Evolutionary conservation across 2,888 invertebrate genomes (phyloP).

Genomic region (Pteria penguin): DNA sequence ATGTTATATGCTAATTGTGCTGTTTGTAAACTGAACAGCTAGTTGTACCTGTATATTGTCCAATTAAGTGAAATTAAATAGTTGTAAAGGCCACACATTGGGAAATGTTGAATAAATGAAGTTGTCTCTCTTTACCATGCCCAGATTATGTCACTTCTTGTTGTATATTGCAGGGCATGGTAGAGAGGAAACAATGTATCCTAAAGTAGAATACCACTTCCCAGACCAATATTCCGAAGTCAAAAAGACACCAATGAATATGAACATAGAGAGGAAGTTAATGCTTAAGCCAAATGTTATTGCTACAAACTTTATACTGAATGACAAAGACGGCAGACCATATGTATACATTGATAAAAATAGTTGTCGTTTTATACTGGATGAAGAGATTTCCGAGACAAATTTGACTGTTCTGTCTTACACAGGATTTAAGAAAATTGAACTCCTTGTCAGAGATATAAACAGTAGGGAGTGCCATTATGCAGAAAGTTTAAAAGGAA

Average conservation of each 20-base stretch:
- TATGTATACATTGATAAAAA: not conserved
- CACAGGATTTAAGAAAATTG: not conserved
- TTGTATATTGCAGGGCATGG: slow-evolving; percentile 31
- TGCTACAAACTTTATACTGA: not conserved
- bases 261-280: no score
- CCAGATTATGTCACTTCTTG: slow-evolving; percentile 13
- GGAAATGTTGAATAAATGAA: no score
- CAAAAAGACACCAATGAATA: no score
- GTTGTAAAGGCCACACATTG: no score
- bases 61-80: no score
- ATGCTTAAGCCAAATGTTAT: no score
- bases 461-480: not conserved
- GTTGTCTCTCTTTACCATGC: slow-evolving; percentile 20
- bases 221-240: no score
- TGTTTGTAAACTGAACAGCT: no score
- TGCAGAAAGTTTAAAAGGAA: slow-evolving; percentile 7
- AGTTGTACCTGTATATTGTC: no score
- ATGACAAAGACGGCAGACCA: not conserved
- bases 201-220: not conserved
- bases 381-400: not conserved
- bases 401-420: slow-evolving; percentile 1
- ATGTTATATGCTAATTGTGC: no score
- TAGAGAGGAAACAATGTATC: not conserved
- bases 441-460: slow-evolving; percentile 2
- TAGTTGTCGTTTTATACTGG: not conserved